phyloP scores from a whole-genome alignment of 2,888 invertebrate genomes.

The Tanytarsus gracilentus region DNA sequence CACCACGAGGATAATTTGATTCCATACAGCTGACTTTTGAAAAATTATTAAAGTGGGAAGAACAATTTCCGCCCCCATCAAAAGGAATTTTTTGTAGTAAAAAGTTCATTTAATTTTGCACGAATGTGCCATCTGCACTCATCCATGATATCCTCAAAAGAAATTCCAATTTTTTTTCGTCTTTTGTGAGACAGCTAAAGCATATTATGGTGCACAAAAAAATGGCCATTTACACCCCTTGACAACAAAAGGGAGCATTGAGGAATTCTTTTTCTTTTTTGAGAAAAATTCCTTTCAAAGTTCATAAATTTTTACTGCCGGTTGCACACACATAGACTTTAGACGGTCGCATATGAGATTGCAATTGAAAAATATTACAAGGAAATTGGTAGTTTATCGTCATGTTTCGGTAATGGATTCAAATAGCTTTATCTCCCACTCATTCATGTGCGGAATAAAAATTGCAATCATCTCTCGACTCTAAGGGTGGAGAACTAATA shows the following conservation, averaged over 20 bases:
- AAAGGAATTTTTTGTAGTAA: background rate
- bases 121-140: constrained; percentile 27
- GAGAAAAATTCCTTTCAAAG: constrained; percentile 5
- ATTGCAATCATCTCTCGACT: too few relatives aligned
- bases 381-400: constrained; percentile 28
- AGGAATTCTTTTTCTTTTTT: background rate
- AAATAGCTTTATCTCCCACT: constrained; percentile 10
- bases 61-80: background rate
- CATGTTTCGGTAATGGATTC: constrained; percentile 29
- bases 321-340: background rate
- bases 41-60: too few relatives aligned
- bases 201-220: background rate
- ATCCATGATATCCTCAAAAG: background rate
- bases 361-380: constrained; percentile 27
- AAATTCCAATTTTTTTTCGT: background rate
- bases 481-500: constrained; percentile 25
- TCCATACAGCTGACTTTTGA: too few relatives aligned
- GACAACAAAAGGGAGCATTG: background rate
- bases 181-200: background rate
- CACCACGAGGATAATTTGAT: too few relatives aligned
- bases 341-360: background rate
- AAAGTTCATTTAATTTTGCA: constrained; percentile 20
- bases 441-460: too few relatives aligned
- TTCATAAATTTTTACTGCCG: constrained; percentile 25
- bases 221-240: constrained; percentile 1